phyloP scores from a whole-genome alignment of 2,797 vertebrate genomes.

The Lacerta viridis region DNA sequence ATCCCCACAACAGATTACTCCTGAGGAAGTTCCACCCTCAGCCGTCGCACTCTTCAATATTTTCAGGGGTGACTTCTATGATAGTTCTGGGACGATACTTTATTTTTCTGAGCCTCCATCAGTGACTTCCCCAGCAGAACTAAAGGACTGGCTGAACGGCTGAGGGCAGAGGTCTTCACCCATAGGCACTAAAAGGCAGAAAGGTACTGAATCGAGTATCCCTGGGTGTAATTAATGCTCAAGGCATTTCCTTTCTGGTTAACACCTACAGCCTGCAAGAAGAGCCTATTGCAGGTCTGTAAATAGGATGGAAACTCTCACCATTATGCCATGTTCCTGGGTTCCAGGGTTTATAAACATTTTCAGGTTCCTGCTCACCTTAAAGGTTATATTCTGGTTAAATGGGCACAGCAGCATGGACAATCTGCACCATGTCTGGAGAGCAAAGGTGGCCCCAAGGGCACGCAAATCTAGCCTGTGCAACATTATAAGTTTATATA shows the following conservation, averaged over 20 bases:
- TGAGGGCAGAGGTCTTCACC: neutral
- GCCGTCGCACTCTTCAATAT: no score
- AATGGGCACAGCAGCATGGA: neutral
- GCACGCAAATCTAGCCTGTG: neutral
- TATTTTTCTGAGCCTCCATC: no score
- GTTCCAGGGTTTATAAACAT: neutral
- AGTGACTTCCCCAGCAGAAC: neutral
- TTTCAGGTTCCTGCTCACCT: neutral
- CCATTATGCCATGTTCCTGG: neutral
- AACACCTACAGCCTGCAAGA: neutral
- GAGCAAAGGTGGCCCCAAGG: constrained; percentile 14
- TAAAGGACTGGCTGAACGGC: neutral
- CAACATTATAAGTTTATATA: neutral
- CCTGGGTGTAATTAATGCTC: neutral
- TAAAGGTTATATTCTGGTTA: neutral
- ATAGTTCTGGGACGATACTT: neutral
- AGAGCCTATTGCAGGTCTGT: neutral
- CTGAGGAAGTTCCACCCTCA: neutral
- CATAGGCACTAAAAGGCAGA: neutral
- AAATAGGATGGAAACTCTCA: constrained; percentile 2
- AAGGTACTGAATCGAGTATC: neutral
- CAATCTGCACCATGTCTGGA: constrained; percentile 19
- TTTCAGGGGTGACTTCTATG: neutral
- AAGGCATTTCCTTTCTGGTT: neutral
- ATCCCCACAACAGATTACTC: neutral